These are phyloP conservation scores for Oreortyx pictus DNA, from an alignment of 2,797 vertebrate genomes.

Conservation along the genomic window DNA sequence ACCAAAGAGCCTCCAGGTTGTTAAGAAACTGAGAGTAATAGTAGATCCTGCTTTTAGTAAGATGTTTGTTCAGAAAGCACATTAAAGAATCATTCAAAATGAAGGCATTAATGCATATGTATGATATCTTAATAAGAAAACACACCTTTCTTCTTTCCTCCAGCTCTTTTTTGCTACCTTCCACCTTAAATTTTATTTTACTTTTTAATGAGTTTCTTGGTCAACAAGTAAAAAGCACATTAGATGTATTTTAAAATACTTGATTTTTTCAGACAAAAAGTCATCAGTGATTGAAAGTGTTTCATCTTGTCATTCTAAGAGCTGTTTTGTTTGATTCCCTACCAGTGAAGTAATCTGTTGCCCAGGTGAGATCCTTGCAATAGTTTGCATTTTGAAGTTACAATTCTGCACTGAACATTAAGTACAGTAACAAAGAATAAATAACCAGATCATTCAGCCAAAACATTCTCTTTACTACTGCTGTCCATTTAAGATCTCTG, in stretches of 20 bases:
- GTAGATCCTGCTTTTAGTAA: constrained; percentile 56
- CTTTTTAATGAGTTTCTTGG: constrained; percentile 40
- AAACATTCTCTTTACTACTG: neutral
- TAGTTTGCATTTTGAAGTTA: neutral
- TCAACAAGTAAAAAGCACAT: constrained; percentile 43
- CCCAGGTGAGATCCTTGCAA: neutral
- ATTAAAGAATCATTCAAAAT: constrained; percentile 28
- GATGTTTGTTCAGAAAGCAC: constrained; percentile 46
- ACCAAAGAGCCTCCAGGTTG: constrained; percentile 7
- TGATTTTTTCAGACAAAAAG: constrained; percentile 45
- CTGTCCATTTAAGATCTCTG: neutral
- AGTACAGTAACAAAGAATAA: neutral
- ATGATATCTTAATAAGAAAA: constrained; percentile 28
- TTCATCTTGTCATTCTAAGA: constrained; percentile 16
- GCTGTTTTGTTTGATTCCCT: neutral
- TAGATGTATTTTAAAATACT: constrained; percentile 14
- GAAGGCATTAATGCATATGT: constrained; percentile 37
- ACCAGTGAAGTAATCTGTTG: neutral
- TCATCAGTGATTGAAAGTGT: neutral
- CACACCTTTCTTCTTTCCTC: constrained; percentile 9
- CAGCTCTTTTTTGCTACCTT: neutral
- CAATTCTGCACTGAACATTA: neutral
- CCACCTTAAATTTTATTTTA: neutral
- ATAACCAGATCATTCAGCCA: neutral
- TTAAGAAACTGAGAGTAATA: constrained; percentile 59